phyloP scores from a whole-genome alignment of 1,140 invertebrate species.

The Drosophila sturtevanti region DNA sequence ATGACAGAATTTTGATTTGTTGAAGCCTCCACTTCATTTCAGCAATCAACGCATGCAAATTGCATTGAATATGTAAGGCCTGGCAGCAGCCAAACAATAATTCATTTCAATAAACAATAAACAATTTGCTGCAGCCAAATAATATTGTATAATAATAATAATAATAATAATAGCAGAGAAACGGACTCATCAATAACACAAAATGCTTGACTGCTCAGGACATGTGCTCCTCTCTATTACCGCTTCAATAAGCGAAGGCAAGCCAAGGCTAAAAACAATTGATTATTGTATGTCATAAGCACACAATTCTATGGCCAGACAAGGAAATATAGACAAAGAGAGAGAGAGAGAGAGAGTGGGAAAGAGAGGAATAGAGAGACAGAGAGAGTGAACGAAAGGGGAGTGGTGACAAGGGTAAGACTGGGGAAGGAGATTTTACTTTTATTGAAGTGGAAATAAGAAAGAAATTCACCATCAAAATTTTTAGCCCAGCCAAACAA shows the following conservation, averaged over 20 bases:
- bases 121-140: constrained; percentile 59
- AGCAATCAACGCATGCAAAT: constrained; percentile 72
- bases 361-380: too few species aligned
- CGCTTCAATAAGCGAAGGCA: constrained; percentile 27
- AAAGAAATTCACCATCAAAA: constrained; percentile 39
- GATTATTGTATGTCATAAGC: constrained; percentile 78
- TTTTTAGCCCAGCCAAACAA: constrained; percentile 48
- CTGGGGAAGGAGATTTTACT: background rate
- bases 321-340: background rate
- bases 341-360: background rate
- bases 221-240: constrained; percentile 29
- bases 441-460: constrained; percentile 33
- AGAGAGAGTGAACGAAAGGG: background rate
- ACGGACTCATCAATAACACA: constrained; percentile 36
- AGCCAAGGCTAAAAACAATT: constrained; percentile 68
- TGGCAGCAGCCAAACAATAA: constrained; percentile 39
- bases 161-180: constrained; percentile 14
- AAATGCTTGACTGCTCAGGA: constrained; percentile 32
- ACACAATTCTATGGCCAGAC: constrained; percentile 36
- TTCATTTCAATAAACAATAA: constrained; percentile 74
- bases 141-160: constrained; percentile 51
- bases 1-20: background rate
- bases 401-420: background rate
- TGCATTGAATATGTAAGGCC: constrained; percentile 23
- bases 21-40: constrained; percentile 48